Percentiles rank a stretch among this genome's conserved stretches.
Evolutionary conservation across 2,113 vertebrate species (phyloP).

Genomic region (Enhydra lutris): DNA sequence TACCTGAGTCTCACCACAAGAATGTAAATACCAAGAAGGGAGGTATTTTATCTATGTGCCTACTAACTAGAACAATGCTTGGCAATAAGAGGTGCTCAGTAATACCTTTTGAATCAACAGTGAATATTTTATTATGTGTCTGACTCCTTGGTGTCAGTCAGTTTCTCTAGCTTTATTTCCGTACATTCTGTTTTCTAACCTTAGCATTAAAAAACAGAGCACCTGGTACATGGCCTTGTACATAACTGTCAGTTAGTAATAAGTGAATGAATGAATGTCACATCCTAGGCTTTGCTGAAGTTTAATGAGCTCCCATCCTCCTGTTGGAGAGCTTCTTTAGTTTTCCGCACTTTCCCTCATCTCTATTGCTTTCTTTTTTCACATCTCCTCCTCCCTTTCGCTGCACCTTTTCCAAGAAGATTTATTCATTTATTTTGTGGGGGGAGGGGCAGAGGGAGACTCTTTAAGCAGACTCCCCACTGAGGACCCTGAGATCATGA

Average conservation of each 20-base stretch:
- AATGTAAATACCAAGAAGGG: background rate
- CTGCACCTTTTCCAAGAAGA: background rate
- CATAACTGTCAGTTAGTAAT: background rate
- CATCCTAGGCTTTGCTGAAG: background rate
- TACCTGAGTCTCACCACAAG: background rate
- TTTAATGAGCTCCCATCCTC: background rate
- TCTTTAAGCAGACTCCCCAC: background rate
- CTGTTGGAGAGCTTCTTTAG: background rate
- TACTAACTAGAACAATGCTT: background rate
- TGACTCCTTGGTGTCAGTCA: background rate
- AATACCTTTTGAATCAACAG: background rate
- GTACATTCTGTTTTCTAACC: background rate
- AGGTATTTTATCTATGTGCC: background rate
- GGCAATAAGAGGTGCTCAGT: background rate
- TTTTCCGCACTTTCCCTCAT: background rate
- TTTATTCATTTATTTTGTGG: background rate
- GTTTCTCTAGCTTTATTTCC: slow-evolving; percentile 16
- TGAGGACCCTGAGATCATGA: background rate
- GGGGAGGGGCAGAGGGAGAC: background rate
- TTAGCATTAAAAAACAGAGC: slow-evolving; percentile 6
- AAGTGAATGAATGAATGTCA: background rate
- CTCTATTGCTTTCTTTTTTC: background rate
- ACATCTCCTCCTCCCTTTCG: background rate
- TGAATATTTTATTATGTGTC: slow-evolving; percentile 24
- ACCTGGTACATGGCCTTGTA: background rate